Evolutionary conservation across 2,113 vertebrate species (phyloP).

Genomic region (Himantopus leucocephalus): DNA sequence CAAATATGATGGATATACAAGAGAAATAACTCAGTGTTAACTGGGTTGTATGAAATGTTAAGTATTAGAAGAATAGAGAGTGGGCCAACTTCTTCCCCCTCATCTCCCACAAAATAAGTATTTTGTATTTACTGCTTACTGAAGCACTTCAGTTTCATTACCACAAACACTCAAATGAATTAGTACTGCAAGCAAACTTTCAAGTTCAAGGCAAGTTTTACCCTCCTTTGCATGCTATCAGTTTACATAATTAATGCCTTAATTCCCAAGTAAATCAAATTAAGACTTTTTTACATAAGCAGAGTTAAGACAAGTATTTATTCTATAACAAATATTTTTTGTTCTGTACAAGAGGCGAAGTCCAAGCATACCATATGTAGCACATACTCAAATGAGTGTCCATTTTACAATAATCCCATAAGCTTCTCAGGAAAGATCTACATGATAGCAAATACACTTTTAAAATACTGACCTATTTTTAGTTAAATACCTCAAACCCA

Average conservation of each 20-base stretch:
- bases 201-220: neutral
- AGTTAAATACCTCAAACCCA: neutral
- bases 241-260: neutral
- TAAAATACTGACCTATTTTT: conserved; percentile 29
- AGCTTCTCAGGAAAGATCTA: conserved; percentile 23
- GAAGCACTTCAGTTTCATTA: neutral
- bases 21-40: neutral
- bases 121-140: neutral
- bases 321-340: neutral
- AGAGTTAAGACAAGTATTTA: neutral
- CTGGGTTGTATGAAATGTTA: neutral
- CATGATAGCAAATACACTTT: neutral
- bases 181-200: neutral
- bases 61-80: neutral
- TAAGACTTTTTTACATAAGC: neutral
- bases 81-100: neutral
- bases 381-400: neutral
- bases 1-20: neutral
- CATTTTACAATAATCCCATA: conserved; percentile 46
- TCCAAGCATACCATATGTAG: neutral
- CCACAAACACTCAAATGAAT: neutral
- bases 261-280: neutral
- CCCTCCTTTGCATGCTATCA: neutral
- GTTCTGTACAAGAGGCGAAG: neutral
- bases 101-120: neutral